Conservation (phyloP, 2,113 vertebrate genomes). For the Pachycephala philippinensis region DNA sequence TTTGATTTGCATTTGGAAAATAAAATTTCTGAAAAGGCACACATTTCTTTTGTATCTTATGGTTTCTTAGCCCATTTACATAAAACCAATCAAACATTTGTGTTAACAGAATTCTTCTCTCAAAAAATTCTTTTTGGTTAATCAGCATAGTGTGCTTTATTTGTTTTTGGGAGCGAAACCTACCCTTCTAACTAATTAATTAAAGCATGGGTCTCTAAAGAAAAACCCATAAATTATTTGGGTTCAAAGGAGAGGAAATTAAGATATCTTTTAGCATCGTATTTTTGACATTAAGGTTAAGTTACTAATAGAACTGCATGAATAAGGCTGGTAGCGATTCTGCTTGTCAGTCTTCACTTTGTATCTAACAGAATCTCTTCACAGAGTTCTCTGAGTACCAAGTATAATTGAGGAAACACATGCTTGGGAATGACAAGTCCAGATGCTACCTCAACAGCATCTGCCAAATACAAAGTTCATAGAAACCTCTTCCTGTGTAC, state of each 20-base stretch:
- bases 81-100: not conserved
- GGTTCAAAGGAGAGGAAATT: not conserved
- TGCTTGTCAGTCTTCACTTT: not conserved
- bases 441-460: not conserved
- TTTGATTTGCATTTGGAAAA: not conserved
- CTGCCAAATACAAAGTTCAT: not conserved
- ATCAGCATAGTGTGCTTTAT: not conserved
- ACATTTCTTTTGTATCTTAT: not conserved
- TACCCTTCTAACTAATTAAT: not conserved
- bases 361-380: not conserved
- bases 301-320: not conserved
- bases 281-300: not conserved
- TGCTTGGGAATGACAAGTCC: not conserved
- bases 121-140: not conserved
- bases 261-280: not conserved
- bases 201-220: not conserved
- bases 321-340: not conserved
- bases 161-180: not conserved
- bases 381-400: not conserved
- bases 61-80: not conserved
- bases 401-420: not conserved
- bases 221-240: accelerated
- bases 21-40: not conserved
- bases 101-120: not conserved
- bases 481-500: not conserved